Percentiles rank a stretch among this genome's conserved stretches.
These are phyloP conservation scores for Polyploca ridens DNA, from an alignment of 2,888 invertebrate genomes.

Conservation along the genomic window DNA sequence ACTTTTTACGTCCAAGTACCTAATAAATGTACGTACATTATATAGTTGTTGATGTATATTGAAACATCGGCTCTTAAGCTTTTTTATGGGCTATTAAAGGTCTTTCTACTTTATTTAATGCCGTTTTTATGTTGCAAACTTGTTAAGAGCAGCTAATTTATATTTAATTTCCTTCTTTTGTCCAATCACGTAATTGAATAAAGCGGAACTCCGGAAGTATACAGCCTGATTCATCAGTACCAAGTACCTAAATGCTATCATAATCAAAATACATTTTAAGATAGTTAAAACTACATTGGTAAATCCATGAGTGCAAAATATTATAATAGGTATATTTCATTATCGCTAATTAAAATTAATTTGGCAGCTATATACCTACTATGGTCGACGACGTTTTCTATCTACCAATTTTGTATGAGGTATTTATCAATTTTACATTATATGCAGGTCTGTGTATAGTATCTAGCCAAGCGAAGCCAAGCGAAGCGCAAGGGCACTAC, in stretches of 20 bases:
- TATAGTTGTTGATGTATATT: conserved; percentile 26
- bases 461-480: too few relatives aligned
- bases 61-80: conserved; percentile 35
- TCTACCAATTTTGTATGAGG: too few relatives aligned
- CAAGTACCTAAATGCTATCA: background rate
- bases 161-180: conserved; percentile 10
- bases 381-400: too few relatives aligned
- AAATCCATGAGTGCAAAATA: background rate
- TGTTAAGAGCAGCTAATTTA: conserved; percentile 14
- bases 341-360: too few relatives aligned
- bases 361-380: too few relatives aligned
- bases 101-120: conserved; percentile 32
- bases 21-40: conserved; percentile 24
- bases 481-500: too few relatives aligned
- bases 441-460: too few relatives aligned
- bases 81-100: conserved; percentile 36
- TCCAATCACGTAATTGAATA: conserved; percentile 6
- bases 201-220: background rate
- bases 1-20: conserved; percentile 25
- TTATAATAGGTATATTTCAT: too few relatives aligned
- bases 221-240: background rate
- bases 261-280: too few relatives aligned
- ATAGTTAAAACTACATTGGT: too few relatives aligned
- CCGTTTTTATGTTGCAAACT: conserved; percentile 28
- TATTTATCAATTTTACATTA: too few relatives aligned